A percentile compares a stretch with the other conserved stretches of the same genome.
Conservation (phyloP, 2,888 invertebrate genomes). For the Cheilosia grossa region DNA sequence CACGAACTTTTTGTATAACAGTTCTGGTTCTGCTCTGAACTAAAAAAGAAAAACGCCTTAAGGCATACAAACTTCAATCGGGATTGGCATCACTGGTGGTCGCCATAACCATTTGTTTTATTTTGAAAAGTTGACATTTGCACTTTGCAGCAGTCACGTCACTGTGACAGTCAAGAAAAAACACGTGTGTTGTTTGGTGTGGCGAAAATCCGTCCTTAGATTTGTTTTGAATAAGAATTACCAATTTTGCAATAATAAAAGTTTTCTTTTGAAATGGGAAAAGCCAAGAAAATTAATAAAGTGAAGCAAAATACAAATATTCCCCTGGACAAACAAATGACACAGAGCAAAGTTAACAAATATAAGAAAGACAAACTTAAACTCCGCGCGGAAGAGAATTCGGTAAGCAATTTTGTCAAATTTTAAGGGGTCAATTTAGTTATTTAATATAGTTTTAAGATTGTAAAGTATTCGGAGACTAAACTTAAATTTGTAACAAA, state of each 20-base stretch:
- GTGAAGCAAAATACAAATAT: constrained; percentile 83
- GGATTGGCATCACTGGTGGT: no score
- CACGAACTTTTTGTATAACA: no score
- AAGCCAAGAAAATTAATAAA: constrained; percentile 84
- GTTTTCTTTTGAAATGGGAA: constrained; percentile 86
- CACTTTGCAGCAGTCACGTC: neutral
- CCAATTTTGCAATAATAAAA: neutral
- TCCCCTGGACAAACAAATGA: constrained; percentile 90
- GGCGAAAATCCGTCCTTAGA: neutral
- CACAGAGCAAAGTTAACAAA: constrained; percentile 84
- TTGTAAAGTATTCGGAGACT: no score
- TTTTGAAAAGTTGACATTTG: neutral
- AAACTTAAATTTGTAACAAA: no score
- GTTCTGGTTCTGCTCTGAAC: no score
- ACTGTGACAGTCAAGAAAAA: constrained; percentile 12
- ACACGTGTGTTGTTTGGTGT: constrained; percentile 45
- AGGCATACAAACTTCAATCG: no score
- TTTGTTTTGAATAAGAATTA: neutral
- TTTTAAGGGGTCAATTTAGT: no score
- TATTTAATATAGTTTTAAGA: no score
- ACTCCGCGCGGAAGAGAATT: constrained; percentile 88
- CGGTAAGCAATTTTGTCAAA: constrained; percentile 80
- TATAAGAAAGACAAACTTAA: constrained; percentile 85
- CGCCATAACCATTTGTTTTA: neutral
- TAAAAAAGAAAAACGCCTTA: no score